Evolutionary conservation across 1,140 invertebrate species (phyloP).

Genomic region (Delia radicum): DNA sequence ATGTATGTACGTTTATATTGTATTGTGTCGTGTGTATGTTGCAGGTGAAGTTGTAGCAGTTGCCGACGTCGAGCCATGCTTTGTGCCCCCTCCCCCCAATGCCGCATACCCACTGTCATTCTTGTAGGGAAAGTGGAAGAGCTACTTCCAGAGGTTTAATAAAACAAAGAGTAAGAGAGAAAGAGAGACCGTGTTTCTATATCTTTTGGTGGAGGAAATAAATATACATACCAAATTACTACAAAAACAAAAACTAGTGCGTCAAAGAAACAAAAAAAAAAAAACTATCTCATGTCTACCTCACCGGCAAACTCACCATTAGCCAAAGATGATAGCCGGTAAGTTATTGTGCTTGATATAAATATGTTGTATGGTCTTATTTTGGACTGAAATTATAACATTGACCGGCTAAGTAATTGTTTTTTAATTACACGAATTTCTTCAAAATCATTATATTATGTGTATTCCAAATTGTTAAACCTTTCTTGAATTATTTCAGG

Average conservation of each 20-base stretch:
- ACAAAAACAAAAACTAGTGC: not conserved
- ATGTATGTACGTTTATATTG: not conserved
- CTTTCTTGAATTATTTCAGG: too few relatives aligned
- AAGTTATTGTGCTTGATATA: not conserved
- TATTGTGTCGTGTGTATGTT: not conserved
- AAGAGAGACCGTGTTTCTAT: not conserved
- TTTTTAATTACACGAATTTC: too few relatives aligned
- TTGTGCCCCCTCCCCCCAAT: not conserved
- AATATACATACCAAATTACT: not conserved
- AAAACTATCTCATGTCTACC: not conserved
- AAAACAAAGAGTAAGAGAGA: not conserved
- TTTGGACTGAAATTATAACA: too few relatives aligned
- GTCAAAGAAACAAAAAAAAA: not conserved
- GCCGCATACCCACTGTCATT: not conserved
- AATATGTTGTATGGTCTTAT: too few relatives aligned
- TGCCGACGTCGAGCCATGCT: not conserved
- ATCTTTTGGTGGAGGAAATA: not conserved
- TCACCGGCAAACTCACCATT: not conserved
- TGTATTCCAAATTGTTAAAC: too few relatives aligned
- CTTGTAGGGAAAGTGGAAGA: not conserved
- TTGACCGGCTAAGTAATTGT: too few relatives aligned
- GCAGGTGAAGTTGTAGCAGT: not conserved
- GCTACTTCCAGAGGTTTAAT: not conserved
- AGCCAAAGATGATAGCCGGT: not conserved
- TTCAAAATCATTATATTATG: too few relatives aligned